Percentiles rank a stretch among this genome's conserved stretches.
These are phyloP conservation scores for Alouatta palliata DNA, from an alignment of 2,113 vertebrate species.

Conservation along the genomic window DNA sequence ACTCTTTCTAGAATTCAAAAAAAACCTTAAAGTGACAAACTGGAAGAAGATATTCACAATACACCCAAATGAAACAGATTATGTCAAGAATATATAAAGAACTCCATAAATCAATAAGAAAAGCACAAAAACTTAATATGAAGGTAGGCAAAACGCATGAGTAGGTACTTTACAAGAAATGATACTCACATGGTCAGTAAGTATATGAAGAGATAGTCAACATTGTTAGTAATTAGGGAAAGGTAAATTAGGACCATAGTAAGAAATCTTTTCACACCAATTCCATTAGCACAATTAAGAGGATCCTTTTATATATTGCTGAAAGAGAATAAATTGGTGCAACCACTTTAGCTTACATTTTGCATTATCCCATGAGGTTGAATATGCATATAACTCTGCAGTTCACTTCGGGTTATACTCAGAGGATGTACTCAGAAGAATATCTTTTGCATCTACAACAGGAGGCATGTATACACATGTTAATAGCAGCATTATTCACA, in stretches of 20 bases:
- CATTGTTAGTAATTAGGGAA: background rate
- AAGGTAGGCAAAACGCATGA: background rate
- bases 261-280: background rate
- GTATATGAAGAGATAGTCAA: background rate
- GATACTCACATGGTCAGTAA: background rate
- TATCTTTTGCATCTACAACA: background rate
- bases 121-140: background rate
- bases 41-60: background rate
- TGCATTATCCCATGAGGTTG: background rate
- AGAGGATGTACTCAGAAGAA: background rate
- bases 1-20: background rate
- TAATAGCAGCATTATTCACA: background rate
- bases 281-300: constrained; percentile 9
- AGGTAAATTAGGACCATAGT: background rate
- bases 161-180: background rate
- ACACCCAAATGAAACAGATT: background rate
- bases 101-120: background rate
- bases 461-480: background rate
- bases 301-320: background rate
- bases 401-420: background rate
- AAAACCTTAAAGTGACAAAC: background rate
- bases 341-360: background rate
- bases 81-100: background rate
- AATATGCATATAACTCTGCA: background rate
- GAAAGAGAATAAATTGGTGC: background rate